phyloP scores from a whole-genome alignment of 2,888 invertebrate genomes.

The Drosophila prostipennis region DNA sequence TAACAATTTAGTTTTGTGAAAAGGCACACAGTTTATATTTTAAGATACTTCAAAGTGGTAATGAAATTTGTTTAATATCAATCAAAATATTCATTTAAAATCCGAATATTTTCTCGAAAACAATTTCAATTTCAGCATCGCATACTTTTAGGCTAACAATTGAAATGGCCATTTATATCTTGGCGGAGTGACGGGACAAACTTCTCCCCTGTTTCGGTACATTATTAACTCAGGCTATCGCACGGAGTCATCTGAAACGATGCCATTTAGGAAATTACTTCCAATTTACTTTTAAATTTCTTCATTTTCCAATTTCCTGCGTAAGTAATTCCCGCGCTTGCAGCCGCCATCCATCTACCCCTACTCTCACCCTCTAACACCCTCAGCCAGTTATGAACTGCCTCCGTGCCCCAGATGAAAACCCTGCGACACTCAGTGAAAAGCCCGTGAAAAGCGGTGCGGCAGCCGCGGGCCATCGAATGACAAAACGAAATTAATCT shows the following conservation, averaged over 20 bases:
- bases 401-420: slow-evolving; percentile 11
- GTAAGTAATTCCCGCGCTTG: slow-evolving; percentile 45
- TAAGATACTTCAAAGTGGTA: too few species aligned
- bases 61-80: too few species aligned
- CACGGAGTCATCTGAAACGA: slow-evolving; percentile 48
- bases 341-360: slow-evolving; percentile 26
- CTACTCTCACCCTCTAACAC: too few species aligned
- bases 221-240: slow-evolving; percentile 39
- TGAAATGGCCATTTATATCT: slow-evolving; percentile 8
- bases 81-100: background rate
- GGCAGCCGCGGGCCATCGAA: slow-evolving; percentile 50
- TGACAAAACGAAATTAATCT: slow-evolving; percentile 75
- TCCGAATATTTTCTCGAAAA: too few species aligned
- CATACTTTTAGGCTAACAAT: slow-evolving; percentile 26
- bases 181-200: background rate
- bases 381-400: slow-evolving; percentile 32
- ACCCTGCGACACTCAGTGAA: slow-evolving; percentile 20
- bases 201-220: slow-evolving; percentile 10
- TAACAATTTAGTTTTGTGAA: too few species aligned
- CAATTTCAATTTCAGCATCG: slow-evolving; percentile 6
- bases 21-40: too few species aligned
- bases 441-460: slow-evolving; percentile 13
- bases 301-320: slow-evolving; percentile 54
- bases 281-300: slow-evolving; percentile 51
- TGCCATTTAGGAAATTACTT: slow-evolving; percentile 57